A percentile compares a stretch with the other conserved stretches of the same genome.
These are phyloP conservation scores for Dipodomys stephensi DNA, from an alignment of 2,113 vertebrate genomes.

Conservation along the genomic window DNA sequence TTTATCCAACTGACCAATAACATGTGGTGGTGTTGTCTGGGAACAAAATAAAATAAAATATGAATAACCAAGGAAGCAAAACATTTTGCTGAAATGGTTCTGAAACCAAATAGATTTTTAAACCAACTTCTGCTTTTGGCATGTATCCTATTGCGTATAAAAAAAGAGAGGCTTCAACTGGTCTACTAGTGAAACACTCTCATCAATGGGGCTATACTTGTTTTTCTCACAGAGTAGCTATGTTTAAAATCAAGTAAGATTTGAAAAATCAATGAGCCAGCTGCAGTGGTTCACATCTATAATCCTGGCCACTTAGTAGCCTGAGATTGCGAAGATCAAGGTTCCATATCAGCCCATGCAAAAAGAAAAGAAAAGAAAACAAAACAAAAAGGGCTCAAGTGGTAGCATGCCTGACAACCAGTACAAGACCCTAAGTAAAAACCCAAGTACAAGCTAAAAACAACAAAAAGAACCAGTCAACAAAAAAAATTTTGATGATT, in stretches of 20 bases:
- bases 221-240: background rate
- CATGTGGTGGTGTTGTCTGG: constrained; percentile 97
- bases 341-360: no score
- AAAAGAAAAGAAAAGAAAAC: no score
- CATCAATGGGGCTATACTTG: background rate
- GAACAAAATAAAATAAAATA: constrained; percentile 50
- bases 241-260: background rate
- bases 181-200: background rate
- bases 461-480: background rate
- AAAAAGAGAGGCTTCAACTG: background rate
- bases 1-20: constrained; percentile 98
- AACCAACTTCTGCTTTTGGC: background rate
- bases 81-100: background rate
- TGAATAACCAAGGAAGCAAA: background rate
- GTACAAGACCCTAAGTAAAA: no score
- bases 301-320: no score
- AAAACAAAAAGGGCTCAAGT: no score
- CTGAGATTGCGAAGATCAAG: no score
- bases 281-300: no score
- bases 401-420: no score
- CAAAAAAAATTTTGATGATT: background rate
- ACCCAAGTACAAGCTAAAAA: background rate
- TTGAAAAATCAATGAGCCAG: constrained; percentile 21
- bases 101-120: background rate
- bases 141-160: background rate